These are phyloP conservation scores for Celastrina argiolus DNA, from an alignment of 2,888 invertebrate species.

Conservation along the genomic window DNA sequence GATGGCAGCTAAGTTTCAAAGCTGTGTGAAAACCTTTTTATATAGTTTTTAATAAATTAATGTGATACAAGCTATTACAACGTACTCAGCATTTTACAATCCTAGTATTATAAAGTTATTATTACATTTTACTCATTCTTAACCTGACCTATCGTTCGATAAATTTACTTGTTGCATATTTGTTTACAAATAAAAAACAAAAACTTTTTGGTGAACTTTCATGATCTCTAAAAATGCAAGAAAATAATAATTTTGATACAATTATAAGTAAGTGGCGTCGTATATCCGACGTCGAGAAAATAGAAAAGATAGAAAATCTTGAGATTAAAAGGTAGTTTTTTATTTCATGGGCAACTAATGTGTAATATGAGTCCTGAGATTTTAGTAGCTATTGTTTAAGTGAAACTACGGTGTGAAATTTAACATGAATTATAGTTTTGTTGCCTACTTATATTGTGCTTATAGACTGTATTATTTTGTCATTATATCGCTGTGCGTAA, in stretches of 20 bases:
- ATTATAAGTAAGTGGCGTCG: conserved; percentile 68
- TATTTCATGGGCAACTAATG: conserved; percentile 31
- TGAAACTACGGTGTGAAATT: conserved; percentile 23
- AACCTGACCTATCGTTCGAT: background rate
- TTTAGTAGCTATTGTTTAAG: conserved; percentile 43
- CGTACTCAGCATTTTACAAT: background rate
- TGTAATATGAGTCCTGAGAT: conserved; percentile 34
- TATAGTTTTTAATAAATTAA: background rate
- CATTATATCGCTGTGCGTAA: conserved; percentile 5
- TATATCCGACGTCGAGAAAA: conserved; percentile 47
- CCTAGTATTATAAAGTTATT: background rate
- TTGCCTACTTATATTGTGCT: background rate
- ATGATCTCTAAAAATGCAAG: conserved; percentile 57
- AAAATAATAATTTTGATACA: conserved; percentile 65
- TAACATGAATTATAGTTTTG: background rate
- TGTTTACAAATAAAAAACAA: conserved; percentile 30
- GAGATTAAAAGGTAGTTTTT: conserved; percentile 52
- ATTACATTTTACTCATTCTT: background rate
- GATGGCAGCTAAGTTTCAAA: no score
- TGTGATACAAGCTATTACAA: background rate
- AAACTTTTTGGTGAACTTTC: conserved; percentile 48
- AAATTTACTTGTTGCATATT: conserved; percentile 12
- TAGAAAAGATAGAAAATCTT: conserved; percentile 51
- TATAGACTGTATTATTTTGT: background rate
- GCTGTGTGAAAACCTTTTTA: background rate